These are phyloP conservation scores for Pteropus rufus DNA, from an alignment of 2,797 vertebrate species.

Conservation along the genomic window DNA sequence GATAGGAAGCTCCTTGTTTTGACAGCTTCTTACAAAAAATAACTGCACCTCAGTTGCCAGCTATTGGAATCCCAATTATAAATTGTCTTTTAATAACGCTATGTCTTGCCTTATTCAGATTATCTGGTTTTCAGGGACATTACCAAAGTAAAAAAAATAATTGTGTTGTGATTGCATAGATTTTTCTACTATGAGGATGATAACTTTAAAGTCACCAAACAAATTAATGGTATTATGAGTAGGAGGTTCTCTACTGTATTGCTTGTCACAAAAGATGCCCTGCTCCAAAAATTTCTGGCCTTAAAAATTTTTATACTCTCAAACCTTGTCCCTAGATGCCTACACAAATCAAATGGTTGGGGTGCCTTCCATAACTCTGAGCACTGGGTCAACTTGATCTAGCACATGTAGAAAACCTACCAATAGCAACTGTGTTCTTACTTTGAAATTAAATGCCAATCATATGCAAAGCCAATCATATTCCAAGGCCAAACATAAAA, in stretches of 20 bases:
- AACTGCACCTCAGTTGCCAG: neutral
- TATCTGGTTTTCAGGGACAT: neutral
- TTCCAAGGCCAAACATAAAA: neutral
- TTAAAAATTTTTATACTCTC: neutral
- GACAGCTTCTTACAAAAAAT: conserved; percentile 52
- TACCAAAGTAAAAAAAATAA: conserved; percentile 45
- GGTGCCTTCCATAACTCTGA: neutral
- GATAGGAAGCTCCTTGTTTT: conserved; percentile 46
- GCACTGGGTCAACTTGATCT: neutral
- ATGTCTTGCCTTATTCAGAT: conserved; percentile 17
- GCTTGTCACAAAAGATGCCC: neutral
- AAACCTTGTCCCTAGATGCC: neutral
- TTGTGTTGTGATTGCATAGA: neutral
- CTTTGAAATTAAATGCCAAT: conserved; percentile 12
- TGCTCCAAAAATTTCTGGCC: neutral
- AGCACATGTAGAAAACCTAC: neutral
- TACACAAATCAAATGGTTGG: neutral
- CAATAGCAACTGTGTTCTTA: neutral
- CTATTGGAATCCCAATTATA: conserved; percentile 38
- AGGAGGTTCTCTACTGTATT: neutral
- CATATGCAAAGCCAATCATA: neutral
- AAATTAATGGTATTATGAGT: neutral
- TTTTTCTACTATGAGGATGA: conserved; percentile 13
- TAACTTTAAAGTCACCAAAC: neutral
- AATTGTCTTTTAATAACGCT: conserved; percentile 44